A percentile compares a stretch with the other conserved stretches of the same genome.
phyloP scores from a whole-genome alignment of 1,140 invertebrate genomes.

The Drosophila subobscura region DNA sequence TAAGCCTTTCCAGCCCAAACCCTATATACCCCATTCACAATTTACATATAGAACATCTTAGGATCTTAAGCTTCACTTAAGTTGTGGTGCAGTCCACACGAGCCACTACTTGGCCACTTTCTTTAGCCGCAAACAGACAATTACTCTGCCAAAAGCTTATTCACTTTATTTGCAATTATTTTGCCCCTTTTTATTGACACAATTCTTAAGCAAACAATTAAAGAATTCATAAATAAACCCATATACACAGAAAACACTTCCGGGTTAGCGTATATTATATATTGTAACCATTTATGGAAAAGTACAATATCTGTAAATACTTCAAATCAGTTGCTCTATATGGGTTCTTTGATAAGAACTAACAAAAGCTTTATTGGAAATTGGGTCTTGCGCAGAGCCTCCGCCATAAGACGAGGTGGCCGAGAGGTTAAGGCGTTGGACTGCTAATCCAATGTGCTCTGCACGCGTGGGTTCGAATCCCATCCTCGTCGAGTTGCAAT shows the following conservation, averaged over 20 bases:
- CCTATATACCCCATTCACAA: slow-evolving; percentile 4
- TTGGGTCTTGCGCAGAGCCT: not conserved
- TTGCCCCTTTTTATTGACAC: slow-evolving; percentile 58
- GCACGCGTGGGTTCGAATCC: slow-evolving; percentile 95
- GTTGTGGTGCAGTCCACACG: slow-evolving; percentile 31
- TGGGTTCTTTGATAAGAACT: slow-evolving; percentile 25
- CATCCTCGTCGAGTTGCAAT: slow-evolving; percentile 88
- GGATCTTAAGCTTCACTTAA: slow-evolving; percentile 44
- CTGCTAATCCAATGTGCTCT: slow-evolving; percentile 89
- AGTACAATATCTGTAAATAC: slow-evolving; percentile 11
- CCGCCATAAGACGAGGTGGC: slow-evolving; percentile 89
- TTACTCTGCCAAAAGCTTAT: slow-evolving; percentile 26
- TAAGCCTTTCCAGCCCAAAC: not conserved
- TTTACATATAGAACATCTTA: slow-evolving; percentile 6
- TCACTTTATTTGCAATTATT: slow-evolving; percentile 21
- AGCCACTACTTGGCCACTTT: slow-evolving; percentile 61
- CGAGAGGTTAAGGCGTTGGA: slow-evolving; percentile 96
- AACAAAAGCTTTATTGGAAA: not conserved
- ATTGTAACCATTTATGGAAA: slow-evolving; percentile 1
- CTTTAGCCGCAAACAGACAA: slow-evolving; percentile 54
- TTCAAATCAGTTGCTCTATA: not conserved
- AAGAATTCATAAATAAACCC: slow-evolving; percentile 3
- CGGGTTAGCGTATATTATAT: not conserved
- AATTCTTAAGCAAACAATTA: slow-evolving; percentile 45
- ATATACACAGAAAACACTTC: slow-evolving; percentile 5